Evolutionary conservation across 1,140 invertebrate genomes (phyloP).

Genomic region (Halyomorpha halys): DNA sequence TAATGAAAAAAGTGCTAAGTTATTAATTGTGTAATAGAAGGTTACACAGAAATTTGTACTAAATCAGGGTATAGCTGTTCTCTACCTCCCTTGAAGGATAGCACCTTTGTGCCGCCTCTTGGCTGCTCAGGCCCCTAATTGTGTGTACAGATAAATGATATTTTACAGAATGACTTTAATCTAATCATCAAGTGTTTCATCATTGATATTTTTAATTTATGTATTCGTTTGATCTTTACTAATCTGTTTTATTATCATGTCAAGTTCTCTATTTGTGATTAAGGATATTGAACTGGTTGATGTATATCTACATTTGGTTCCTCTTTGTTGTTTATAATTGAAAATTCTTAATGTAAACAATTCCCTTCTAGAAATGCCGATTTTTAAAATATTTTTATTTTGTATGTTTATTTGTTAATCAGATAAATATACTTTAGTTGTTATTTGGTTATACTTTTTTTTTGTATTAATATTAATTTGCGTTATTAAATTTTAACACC

Average conservation of each 20-base stretch:
- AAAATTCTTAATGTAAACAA: constrained; percentile 1
- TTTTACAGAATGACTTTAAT: constrained; percentile 9
- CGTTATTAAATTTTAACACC: constrained; percentile 1
- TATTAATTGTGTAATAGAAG: not conserved
- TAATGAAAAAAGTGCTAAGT: not conserved
- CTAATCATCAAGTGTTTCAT: not conserved
- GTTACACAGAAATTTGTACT: not conserved
- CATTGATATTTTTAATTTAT: constrained; percentile 7
- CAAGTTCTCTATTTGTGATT: not conserved
- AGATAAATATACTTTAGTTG: constrained; percentile 4
- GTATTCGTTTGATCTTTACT: not conserved
- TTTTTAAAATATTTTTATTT: not conserved
- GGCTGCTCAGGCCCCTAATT: not conserved
- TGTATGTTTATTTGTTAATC: constrained; percentile 1
- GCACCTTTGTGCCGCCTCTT: not conserved
- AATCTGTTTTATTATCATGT: not conserved
- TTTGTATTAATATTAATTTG: constrained; percentile 1
- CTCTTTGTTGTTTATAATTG: not conserved
- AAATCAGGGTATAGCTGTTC: constrained; percentile 16
- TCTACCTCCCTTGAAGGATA: constrained; percentile 4
- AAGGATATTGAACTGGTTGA: constrained; percentile 5
- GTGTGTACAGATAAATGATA: not conserved
- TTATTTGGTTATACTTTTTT: constrained; percentile 1
- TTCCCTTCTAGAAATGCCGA: not conserved
- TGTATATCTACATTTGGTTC: constrained; percentile 6